These are phyloP conservation scores for Pseudomugil tenellus DNA, from an alignment of 2,797 vertebrate species.

Conservation along the genomic window DNA sequence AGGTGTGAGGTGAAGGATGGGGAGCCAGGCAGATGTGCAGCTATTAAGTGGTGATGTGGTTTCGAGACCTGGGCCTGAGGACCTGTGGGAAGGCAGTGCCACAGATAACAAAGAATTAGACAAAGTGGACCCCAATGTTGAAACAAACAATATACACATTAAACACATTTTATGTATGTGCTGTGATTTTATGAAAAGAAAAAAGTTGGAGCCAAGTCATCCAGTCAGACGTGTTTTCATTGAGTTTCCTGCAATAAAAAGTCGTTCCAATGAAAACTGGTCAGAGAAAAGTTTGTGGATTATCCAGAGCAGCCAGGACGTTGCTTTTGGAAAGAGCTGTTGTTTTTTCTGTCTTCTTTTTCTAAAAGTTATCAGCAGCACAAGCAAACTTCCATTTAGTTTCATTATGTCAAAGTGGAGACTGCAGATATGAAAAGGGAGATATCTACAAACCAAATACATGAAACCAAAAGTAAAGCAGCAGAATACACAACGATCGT, in stretches of 20 bases:
- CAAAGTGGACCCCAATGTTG: not conserved
- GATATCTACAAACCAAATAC: not conserved
- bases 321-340: constrained; percentile 19
- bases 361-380: constrained; percentile 7
- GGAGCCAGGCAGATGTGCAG: constrained; percentile 77
- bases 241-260: not conserved
- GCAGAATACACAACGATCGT: not conserved
- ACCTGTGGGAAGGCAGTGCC: constrained; percentile 45
- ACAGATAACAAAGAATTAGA: constrained; percentile 14
- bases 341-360: constrained; percentile 4
- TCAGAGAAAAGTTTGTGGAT: constrained; percentile 13
- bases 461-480: not conserved
- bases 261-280: constrained; percentile 13
- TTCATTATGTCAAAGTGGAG: not conserved
- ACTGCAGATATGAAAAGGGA: not conserved
- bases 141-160: not conserved
- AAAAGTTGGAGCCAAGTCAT: not conserved
- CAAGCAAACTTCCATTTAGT: constrained; percentile 1
- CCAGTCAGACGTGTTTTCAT: not conserved
- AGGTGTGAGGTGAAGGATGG: constrained; percentile 85
- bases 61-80: constrained; percentile 45
- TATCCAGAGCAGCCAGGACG: constrained; percentile 15
- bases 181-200: not conserved
- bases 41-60: constrained; percentile 78
- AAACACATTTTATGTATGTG: not conserved